Percentiles rank a stretch among this genome's conserved stretches.
phyloP scores from a whole-genome alignment of 2,888 invertebrate species.

The Acanthosoma haemorrhoidale region DNA sequence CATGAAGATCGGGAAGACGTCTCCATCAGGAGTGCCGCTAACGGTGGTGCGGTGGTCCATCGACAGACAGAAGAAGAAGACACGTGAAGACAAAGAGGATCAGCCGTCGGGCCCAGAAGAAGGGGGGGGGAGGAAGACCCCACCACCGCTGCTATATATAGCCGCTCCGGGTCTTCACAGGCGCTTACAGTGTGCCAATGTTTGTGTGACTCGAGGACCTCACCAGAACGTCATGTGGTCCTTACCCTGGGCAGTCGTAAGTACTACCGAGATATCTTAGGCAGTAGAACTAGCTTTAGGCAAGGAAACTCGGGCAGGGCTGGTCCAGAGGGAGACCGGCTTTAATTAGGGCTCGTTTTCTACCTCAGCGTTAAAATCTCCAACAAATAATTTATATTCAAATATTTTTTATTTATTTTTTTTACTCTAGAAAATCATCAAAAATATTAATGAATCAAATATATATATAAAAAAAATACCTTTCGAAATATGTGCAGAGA shows the following conservation, averaged over 20 bases:
- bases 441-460: no score
- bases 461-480: no score
- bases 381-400: no score
- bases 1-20: constrained; percentile 1
- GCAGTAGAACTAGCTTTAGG: no score
- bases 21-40: not conserved
- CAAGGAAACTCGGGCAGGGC: not conserved
- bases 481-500: no score
- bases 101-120: not conserved
- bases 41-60: not conserved
- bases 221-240: not conserved
- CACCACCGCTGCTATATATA: constrained; percentile 18
- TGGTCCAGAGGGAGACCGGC: not conserved
- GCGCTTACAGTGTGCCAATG: constrained; percentile 19
- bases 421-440: no score
- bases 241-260: constrained; percentile 26
- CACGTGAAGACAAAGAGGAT: constrained; percentile 4
- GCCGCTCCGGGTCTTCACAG: not conserved
- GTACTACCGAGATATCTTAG: constrained; percentile 4
- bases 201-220: constrained; percentile 8
- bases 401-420: no score
- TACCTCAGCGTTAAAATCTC: no score
- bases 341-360: no score
- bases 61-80: not conserved
- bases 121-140: not conserved